Evolutionary conservation across 2,888 invertebrate species (phyloP).

Genomic region (Brenthis ino): DNA sequence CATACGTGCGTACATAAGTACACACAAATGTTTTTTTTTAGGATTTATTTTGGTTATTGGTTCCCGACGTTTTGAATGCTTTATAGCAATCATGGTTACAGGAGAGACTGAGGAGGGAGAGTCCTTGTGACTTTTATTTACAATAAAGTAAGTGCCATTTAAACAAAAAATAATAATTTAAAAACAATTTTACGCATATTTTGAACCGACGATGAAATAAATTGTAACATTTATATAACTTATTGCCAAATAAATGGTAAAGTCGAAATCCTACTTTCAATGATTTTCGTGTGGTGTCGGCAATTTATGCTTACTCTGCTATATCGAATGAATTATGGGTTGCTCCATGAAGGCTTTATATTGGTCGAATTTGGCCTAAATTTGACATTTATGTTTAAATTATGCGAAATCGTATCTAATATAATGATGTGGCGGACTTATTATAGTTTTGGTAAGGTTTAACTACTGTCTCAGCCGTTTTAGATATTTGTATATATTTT

Average conservation of each 20-base stretch:
- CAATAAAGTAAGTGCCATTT: no score
- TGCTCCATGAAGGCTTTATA: constrained; percentile 21
- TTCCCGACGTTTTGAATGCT: no score
- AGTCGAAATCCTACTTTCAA: constrained; percentile 12
- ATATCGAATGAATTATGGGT: constrained; percentile 36
- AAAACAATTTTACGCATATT: no score
- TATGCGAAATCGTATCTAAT: constrained; percentile 9
- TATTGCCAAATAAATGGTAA: constrained; percentile 18
- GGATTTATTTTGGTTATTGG: no score
- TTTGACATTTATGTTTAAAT: constrained; percentile 24
- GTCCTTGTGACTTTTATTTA: no score
- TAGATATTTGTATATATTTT: not conserved
- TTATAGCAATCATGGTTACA: no score
- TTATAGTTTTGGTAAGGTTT: constrained; percentile 2
- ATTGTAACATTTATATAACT: constrained; percentile 3
- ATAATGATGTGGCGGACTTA: not conserved
- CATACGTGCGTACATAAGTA: no score
- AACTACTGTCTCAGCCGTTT: not conserved
- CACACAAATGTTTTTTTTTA: no score
- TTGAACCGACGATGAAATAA: no score
- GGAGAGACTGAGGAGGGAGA: no score
- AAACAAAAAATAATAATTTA: no score
- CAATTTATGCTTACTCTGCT: constrained; percentile 31
- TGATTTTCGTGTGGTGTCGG: constrained; percentile 25
- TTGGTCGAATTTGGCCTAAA: constrained; percentile 22